These are phyloP conservation scores for Sarcophaga carnaria DNA, from an alignment of 2,888 invertebrate genomes.

Conservation along the genomic window DNA sequence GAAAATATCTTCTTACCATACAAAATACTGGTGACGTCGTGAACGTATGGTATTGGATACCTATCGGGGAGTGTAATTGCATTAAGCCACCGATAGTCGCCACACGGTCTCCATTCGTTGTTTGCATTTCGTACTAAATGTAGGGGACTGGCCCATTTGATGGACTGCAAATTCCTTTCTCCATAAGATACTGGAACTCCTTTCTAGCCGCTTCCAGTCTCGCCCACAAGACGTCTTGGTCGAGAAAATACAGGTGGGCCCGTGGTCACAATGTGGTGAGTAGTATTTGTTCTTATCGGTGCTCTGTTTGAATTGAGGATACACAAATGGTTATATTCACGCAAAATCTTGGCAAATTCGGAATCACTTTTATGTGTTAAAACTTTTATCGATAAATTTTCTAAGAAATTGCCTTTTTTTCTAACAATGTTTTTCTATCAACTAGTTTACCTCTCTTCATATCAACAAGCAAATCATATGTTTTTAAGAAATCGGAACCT, in stretches of 20 bases:
- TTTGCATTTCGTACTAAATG: too few relatives aligned
- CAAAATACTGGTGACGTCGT: background rate
- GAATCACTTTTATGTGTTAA: background rate
- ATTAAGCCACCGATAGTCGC: too few relatives aligned
- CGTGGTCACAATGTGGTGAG: background rate
- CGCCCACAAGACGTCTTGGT: too few relatives aligned
- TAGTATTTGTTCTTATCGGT: background rate
- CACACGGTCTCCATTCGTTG: too few relatives aligned
- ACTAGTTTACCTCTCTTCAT: slow-evolving; percentile 35
- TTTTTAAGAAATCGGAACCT: slow-evolving; percentile 27
- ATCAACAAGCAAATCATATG: slow-evolving; percentile 35
- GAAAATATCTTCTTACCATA: background rate
- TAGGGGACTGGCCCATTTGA: too few relatives aligned
- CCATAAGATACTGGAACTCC: too few relatives aligned
- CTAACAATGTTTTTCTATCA: slow-evolving; percentile 22
- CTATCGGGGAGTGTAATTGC: too few relatives aligned
- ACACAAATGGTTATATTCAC: slow-evolving; percentile 65
- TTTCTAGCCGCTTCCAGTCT: too few relatives aligned
- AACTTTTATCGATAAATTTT: slow-evolving; percentile 3
- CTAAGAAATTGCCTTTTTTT: slow-evolving; percentile 21
- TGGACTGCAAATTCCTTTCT: too few relatives aligned
- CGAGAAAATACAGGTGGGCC: too few relatives aligned
- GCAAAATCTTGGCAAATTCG: slow-evolving; percentile 11
- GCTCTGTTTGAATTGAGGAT: slow-evolving; percentile 54
- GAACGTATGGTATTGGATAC: background rate